These are phyloP conservation scores for Poecile atricapillus DNA, from an alignment of 2,113 vertebrate species.

Conservation along the genomic window DNA sequence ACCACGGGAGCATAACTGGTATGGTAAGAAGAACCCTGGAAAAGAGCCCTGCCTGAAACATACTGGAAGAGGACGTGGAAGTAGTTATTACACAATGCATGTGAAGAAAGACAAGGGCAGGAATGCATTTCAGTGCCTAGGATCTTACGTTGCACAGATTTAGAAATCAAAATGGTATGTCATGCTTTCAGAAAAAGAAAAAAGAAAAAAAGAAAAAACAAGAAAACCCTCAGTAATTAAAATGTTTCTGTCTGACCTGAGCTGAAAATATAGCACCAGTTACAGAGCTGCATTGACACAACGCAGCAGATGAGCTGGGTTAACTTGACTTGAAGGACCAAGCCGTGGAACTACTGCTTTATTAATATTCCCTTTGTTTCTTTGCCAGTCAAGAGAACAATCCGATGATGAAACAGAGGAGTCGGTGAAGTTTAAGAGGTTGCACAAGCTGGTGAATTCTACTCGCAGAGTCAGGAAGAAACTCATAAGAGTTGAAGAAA, in stretches of 20 bases:
- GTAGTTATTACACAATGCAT: constrained; percentile 48
- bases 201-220: neutral
- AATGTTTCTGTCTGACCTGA: neutral
- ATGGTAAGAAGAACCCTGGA: constrained; percentile 56
- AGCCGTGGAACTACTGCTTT: constrained; percentile 1
- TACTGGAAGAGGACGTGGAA: constrained; percentile 44
- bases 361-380: constrained; percentile 72
- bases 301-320: neutral
- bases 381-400: constrained; percentile 91
- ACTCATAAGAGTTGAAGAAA: constrained; percentile 95
- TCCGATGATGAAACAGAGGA: constrained; percentile 97
- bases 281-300: neutral
- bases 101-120: constrained; percentile 23
- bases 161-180: constrained; percentile 69
- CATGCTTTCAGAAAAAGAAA: constrained; percentile 19
- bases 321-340: constrained; percentile 1
- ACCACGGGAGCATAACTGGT: constrained; percentile 66
- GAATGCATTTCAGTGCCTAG: neutral
- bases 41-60: constrained; percentile 39
- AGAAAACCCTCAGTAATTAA: neutral
- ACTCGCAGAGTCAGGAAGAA: constrained; percentile 95
- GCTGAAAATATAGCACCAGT: constrained; percentile 8
- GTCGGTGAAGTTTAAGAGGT: constrained; percentile 94
- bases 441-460: constrained; percentile 98
- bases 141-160: constrained; percentile 42